Base-by-base conservation (phyloP, 1,140 invertebrate genomes). In the Nylanderia fulva region DNA sequence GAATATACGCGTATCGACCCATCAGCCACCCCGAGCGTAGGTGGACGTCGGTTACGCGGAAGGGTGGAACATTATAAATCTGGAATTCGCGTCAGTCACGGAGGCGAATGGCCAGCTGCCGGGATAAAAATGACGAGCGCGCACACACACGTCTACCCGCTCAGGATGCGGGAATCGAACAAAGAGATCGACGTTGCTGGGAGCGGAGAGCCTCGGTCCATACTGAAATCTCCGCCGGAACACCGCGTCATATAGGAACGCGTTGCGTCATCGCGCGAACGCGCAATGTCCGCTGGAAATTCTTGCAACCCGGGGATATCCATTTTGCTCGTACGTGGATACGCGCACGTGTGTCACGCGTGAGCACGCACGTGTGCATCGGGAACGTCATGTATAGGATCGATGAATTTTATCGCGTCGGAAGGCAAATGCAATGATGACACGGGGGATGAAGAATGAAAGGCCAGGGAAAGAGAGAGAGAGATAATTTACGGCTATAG, bases 391-490 rank as follows among this genome's bases (percentile, higher is more conserved):
- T 11, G n/a, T n/a, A 11, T 27, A 74, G 83, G 87, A 90, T 91
- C 90, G 88, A 91, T 91, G 85, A 79, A 79, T 71, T 91, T 89
- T 90, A 89, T 91, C 90, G 79, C 68, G 48, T 9, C 58, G 24
- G 71, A 86, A 84, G 88, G 69, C 63, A 33, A 33, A 33, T 64
- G 56, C 29, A 61, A 39, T 45, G 8, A 29, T 5, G 54, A n/a
- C n/a, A n/a, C 27, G 36, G 45, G 27, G 27, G 79, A 64, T 33
- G 24, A 27, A n/a, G 29, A 13, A 33, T 33, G 60, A 69, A 7
- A 27, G 24, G 36, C 2, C 24, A 11, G 64, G 66, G 64, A 48
- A 75, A 56, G 33, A 13, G 54, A 8, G 24, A 21, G 18, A 24
- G 24, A 54, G 69, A 88, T 85, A 85, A 85, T 88, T 76, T 79